These are phyloP conservation scores for Halesus radiatus DNA, from an alignment of 1,140 invertebrate genomes.

Conservation along the genomic window DNA sequence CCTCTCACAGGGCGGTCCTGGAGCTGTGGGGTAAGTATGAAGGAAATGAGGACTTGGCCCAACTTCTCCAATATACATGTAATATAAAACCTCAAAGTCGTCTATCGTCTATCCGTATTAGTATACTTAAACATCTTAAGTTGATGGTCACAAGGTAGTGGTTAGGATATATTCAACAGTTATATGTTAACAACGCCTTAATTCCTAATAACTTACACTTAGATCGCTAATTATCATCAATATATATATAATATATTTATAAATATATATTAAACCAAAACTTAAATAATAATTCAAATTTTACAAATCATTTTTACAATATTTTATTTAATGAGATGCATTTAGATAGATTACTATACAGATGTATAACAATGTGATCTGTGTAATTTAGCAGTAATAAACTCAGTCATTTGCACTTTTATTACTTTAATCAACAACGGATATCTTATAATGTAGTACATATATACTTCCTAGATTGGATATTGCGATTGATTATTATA, in stretches of 20 bases:
- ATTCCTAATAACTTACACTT: conserved; percentile 27
- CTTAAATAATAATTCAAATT: conserved; percentile 6
- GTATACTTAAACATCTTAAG: no score
- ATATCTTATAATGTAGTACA: no score
- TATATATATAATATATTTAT: background rate
- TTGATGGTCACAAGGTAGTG: no score
- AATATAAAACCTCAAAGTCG: background rate
- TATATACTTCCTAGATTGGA: no score
- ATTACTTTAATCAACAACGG: background rate
- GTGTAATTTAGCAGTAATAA: conserved; percentile 5
- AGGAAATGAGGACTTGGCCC: background rate
- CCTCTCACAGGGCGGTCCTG: no score
- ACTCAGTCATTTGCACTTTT: conserved; percentile 1
- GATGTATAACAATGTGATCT: background rate
- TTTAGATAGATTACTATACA: conserved; percentile 7
- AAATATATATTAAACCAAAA: conserved; percentile 27
- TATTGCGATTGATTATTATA: no score
- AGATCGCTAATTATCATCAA: conserved; percentile 10
- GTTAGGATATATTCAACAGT: background rate
- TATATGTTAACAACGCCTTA: conserved; percentile 33
- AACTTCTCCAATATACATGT: background rate
- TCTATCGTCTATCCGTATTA: no score
- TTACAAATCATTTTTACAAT: conserved; percentile 23
- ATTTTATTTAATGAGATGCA: conserved; percentile 6
- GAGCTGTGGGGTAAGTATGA: background rate